phyloP scores from a whole-genome alignment of 2,797 vertebrate genomes.

The Danionella dracula region DNA sequence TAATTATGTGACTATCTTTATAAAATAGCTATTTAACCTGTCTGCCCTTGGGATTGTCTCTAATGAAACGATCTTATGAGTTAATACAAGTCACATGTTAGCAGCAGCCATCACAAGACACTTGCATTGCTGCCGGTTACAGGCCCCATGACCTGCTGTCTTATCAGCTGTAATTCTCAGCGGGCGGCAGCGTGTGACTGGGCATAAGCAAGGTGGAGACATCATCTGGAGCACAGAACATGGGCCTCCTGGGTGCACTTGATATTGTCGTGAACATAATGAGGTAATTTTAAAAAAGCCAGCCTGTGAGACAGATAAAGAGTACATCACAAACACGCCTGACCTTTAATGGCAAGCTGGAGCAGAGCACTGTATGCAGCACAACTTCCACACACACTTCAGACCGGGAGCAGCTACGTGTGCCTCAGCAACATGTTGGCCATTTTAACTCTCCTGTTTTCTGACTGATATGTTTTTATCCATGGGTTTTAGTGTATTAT shows the following conservation, averaged over 20 bases:
- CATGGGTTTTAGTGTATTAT: background rate
- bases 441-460: conserved; percentile 4
- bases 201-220: conserved; percentile 24
- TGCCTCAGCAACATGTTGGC: conserved; percentile 1
- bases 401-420: background rate
- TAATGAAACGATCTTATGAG: background rate
- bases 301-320: conserved; percentile 67
- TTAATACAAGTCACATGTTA: conserved; percentile 1
- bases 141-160: background rate
- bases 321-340: conserved; percentile 63
- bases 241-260: conserved; percentile 63
- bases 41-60: background rate
- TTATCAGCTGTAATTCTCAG: conserved; percentile 27
- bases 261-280: conserved; percentile 72
- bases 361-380: conserved; percentile 20
- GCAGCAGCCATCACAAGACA: background rate
- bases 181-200: conserved; percentile 4
- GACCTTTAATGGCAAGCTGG: conserved; percentile 68
- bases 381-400: background rate
- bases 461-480: background rate
- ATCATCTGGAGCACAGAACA: conserved; percentile 52
- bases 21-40: background rate
- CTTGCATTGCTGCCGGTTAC: background rate
- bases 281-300: conserved; percentile 71
- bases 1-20: background rate